phyloP scores from a whole-genome alignment of 35 echinoderm and acorn worm genomes.

The Strongylocentrotus purpuratus region DNA sequence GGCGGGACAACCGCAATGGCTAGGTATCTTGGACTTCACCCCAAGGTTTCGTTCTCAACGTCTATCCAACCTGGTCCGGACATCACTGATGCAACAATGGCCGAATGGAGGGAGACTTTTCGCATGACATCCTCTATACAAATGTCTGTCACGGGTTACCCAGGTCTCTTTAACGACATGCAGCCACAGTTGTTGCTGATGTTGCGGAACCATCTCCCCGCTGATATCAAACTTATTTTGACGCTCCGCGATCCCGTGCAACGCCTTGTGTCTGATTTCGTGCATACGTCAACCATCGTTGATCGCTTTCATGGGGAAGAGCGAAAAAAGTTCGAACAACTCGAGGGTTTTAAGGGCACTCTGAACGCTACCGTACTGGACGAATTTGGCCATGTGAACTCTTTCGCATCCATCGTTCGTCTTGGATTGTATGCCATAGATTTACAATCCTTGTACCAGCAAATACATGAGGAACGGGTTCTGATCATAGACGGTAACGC shows the following conservation, averaged over 20 bases:
- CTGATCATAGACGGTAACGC: background rate
- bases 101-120: background rate
- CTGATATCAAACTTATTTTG: background rate
- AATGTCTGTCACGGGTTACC: constrained; percentile 3
- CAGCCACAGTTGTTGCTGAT: background rate
- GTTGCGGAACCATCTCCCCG: background rate
- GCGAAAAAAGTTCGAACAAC: background rate
- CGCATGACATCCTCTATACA: background rate
- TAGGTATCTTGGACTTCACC: background rate
- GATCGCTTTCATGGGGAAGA: background rate
- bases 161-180: background rate
- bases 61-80: background rate
- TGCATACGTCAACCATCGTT: background rate
- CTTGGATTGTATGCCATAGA: background rate
- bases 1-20: constrained; percentile 8
- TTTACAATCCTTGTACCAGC: background rate
- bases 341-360: background rate
- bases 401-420: background rate
- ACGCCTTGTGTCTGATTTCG: background rate
- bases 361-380: background rate
- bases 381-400: background rate
- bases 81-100: background rate
- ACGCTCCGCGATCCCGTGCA: constrained; percentile 3
- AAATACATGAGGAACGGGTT: background rate
- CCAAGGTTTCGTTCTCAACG: background rate